Evolutionary conservation across 2,888 invertebrate genomes (phyloP), one percentile per base, ranked within the genome.

Genomic region (Malacosoma neustria): DNA sequence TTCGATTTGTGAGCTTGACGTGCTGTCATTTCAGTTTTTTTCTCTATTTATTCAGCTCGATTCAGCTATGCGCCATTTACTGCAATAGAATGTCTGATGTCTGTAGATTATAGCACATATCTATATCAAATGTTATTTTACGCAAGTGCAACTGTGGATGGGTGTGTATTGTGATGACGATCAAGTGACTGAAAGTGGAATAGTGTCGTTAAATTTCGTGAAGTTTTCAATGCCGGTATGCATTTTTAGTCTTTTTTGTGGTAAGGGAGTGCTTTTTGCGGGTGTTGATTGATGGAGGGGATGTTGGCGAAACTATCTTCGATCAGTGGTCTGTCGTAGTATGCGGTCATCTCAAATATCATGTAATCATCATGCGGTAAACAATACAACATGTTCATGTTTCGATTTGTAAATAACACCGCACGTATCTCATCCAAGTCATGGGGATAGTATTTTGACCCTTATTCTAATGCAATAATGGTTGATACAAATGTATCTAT

Each of bases 41-140:
- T 70, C 60, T 74, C 54, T 76, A 79, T 80, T 80, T 82, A 77
- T 73, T 80, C 74, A 74, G 68, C 66, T 79, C 72, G 70, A 77
- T 71, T 75, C 66, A 73, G 68, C 71, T 81, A 79, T 82, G 77
- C 84, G 84, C 84, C 84, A 84, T 84, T 84, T 69, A 72, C 71
- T 80, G 71, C 74, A 76, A 70, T 75, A 79, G 67, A 76, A 66
- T 65, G 61, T 58, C 58, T 51, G 50, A 62, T 72, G 70, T 70
- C 66, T 72, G 68, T 63, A 61, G 60, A 68, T 74, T 69, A 69
- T 57, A 67, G 66, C 60, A 59, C 60, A 55, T 67, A 64, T 63
- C 61, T 66, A 67, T 67, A 40, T 69, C 67, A 66, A 70, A 63
- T 62, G 48, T 51, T 40, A 45, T 54, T 50, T 48, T 49, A 50